Base-by-base conservation (phyloP, 2,113 vertebrate species). In the Mungos mungo region DNA sequence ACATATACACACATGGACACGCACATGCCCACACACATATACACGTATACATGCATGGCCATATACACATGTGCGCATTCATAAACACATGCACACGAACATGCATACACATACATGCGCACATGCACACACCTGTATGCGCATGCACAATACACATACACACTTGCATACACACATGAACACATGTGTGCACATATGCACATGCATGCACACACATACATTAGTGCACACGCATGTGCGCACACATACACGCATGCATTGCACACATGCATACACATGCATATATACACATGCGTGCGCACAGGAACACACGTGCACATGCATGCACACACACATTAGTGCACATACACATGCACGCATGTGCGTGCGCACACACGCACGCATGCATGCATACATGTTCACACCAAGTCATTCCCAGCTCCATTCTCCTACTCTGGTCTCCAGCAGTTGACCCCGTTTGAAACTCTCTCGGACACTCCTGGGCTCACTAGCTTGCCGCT, bases 391-490 rank as follows among this genome's bases (percentile, higher is more conserved):
- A 3, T 16, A 23, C 35, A 7, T 63, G 0, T 29, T 27, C 0
- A 27, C 3, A 18, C 33, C 4, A 1, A 31, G 29, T 7, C 29
- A 71, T 13, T 16, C 4, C 0, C 21, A 18, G 9, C 29, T 9
- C 72, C 5, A 1, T 47, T 14, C 31, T 27, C 60, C 88, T 35
- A 0, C 31, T 31, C 9, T 1, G 9, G 38, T 41, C 31, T 50
- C 80, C 7, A 2, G n/a, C 31, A 3, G 1, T 27, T 3, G 4
- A 3, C 1, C 10, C 21, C 16, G 0, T 12, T 1, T 5, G 33
- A 29, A 65, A 1, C 33, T 16, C 8, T 2, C 52, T 8, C 4
- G 38, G 80, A 1, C 25, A 0, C 13, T 21, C 31, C 93, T 3
- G 5, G 7, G 33, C 2, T 33, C n/a, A 3, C 18, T 10, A 1